Conservation (phyloP, 1,140 invertebrate species). For the Panagrolaimus sp. region DNA sequence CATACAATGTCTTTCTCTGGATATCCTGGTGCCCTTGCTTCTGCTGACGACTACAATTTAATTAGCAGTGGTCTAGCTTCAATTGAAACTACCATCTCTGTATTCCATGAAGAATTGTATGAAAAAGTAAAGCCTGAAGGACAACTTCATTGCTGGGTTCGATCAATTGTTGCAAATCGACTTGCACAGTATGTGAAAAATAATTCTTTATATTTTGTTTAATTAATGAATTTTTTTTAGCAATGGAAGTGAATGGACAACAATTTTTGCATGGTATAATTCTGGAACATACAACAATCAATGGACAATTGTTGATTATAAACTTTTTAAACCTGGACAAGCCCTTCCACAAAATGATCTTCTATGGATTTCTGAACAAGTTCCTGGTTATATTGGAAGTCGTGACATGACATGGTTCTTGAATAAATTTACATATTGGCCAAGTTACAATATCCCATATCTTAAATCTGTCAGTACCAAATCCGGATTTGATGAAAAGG, state of each 20-base stretch:
- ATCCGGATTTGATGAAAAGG: constrained; percentile 61
- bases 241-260: constrained; percentile 69
- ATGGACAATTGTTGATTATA: constrained; percentile 77
- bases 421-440: constrained; percentile 68
- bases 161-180: constrained; percentile 78
- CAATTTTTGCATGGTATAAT: constrained; percentile 65
- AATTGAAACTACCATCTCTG: constrained; percentile 71
- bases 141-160: constrained; percentile 67
- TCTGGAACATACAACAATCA: constrained; percentile 79
- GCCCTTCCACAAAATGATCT: constrained; percentile 63
- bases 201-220: not conserved
- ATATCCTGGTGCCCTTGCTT: constrained; percentile 78
- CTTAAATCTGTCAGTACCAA: constrained; percentile 67
- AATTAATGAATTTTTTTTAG: constrained; percentile 16
- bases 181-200: constrained; percentile 64
- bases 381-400: constrained; percentile 63
- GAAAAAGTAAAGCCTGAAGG: constrained; percentile 63
- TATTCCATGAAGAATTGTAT: constrained; percentile 67
- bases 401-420: constrained; percentile 70
- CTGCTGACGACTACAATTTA: constrained; percentile 80
- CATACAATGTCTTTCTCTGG: constrained; percentile 72
- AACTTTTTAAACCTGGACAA: constrained; percentile 63
- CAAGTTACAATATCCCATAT: constrained; percentile 74
- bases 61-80: constrained; percentile 65
- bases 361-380: constrained; percentile 75